Evolutionary conservation across 2,888 invertebrate genomes (phyloP), one percentile per base, ranked within the genome.

Genomic region (Julus scanicus): DNA sequence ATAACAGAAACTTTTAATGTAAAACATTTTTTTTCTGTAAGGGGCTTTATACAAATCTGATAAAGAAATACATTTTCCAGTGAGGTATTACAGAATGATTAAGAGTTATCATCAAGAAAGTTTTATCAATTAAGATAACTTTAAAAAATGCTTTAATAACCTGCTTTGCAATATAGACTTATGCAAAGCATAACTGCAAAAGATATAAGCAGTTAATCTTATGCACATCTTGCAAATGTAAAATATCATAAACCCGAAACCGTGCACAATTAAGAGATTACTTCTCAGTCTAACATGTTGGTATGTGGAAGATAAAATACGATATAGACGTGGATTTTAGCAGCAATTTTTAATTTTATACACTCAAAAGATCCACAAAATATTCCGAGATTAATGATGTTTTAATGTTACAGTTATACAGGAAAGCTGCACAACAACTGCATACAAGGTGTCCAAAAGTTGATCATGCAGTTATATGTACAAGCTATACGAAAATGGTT

Each of bases 191-290:
- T 5, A 80, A 20, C 29, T 80, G 80, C 1, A 80, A 80, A 13
- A 37, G 29, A 37, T 80, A 37, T 29, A 80, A 80, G 9, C 37
- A 37, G 80, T 29, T 80, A 29, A 80, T 80, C 80, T 37, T 37
- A 80, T n/a, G n/a, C 80, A 11, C 80, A 80, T 80, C 80, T 80
- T 37, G 80, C 80, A 37, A 80, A 80, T 80, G 80, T 37, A 37
- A 80, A 37, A 29, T 63, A 80, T 80, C 80, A 37, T 37, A 80
- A 80, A 5, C 20, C 37, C 37, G 37, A 80, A 63, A 80, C 80
- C 37, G 80, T 80, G 80, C 29, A 80, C 5, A 63, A 20, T 63
- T 20, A 63, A 17, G 57, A 57, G 20, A 63, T 63, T 63, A 20
- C 63, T 20, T 57, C 17, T n/a, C 63, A 20, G 20, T 17, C 20